Evolutionary conservation across 2,888 invertebrate species (phyloP).

Genomic region (Smittia aterrima): DNA sequence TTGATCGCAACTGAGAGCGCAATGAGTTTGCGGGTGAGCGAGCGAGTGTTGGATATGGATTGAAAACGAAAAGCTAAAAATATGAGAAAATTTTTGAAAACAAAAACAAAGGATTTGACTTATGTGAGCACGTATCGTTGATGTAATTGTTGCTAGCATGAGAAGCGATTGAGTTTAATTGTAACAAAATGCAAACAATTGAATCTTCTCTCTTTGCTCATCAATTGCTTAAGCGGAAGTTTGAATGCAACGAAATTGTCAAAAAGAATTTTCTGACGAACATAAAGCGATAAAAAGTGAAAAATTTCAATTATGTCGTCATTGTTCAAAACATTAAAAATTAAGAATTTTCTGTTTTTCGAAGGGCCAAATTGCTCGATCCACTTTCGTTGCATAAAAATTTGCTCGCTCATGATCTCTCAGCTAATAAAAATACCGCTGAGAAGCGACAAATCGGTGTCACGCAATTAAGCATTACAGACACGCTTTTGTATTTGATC

Average conservation of each 20-base stretch:
- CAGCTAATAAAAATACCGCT: neutral
- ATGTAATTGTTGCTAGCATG: neutral
- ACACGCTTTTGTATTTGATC: neutral
- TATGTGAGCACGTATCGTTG: too few species aligned
- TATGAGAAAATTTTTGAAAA: neutral
- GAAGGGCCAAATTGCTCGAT: too few species aligned
- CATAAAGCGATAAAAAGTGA: too few species aligned
- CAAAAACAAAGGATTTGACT: too few species aligned
- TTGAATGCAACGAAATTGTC: neutral
- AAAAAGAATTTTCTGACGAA: too few species aligned
- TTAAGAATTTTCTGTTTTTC: too few species aligned
- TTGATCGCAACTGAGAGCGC: constrained; percentile 7
- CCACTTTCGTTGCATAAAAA: too few species aligned
- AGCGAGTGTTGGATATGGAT: neutral
- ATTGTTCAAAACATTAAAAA: too few species aligned
- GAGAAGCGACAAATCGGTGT: neutral
- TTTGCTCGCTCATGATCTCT: too few species aligned
- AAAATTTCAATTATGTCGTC: too few species aligned
- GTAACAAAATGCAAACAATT: neutral
- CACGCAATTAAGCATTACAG: neutral
- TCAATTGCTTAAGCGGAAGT: neutral
- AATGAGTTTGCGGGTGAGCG: neutral
- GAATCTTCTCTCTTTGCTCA: neutral
- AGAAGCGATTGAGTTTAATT: neutral
- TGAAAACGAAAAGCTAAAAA: constrained; percentile 1